Conservation (phyloP, 1,140 invertebrate genomes). For the Leptonema lineaticorne region DNA sequence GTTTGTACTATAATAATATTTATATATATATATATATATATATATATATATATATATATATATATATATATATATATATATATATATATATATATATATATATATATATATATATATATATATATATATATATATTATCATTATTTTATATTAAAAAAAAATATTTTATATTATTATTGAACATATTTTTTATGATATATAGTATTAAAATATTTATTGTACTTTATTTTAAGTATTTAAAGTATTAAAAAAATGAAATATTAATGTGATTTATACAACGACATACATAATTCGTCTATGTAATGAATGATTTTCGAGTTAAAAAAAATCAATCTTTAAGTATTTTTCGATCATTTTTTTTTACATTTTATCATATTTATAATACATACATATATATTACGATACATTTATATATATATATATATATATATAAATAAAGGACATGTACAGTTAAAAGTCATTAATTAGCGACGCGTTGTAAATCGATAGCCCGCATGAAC, state of each 20-base stretch:
- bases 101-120: neutral
- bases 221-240: too few relatives aligned
- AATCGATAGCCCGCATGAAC: neutral
- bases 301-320: too few relatives aligned
- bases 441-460: neutral
- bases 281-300: too few relatives aligned
- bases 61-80: neutral
- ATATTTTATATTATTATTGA: too few relatives aligned
- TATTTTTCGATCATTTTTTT: too few relatives aligned
- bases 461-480: neutral
- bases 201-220: too few relatives aligned
- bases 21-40: neutral
- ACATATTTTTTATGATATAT: too few relatives aligned
- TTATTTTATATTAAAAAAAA: too few relatives aligned
- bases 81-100: neutral
- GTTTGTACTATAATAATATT: neutral
- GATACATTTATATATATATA: neutral
- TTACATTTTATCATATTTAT: too few relatives aligned
- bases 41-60: neutral
- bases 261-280: too few relatives aligned
- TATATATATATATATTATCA: neutral
- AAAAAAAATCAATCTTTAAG: too few relatives aligned
- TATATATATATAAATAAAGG: neutral
- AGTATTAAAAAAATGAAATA: too few relatives aligned
- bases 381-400: neutral